Evolutionary conservation across 2,113 vertebrate species (phyloP), one percentile per base, ranked within the genome.

Genomic region (Solea senegalensis): DNA sequence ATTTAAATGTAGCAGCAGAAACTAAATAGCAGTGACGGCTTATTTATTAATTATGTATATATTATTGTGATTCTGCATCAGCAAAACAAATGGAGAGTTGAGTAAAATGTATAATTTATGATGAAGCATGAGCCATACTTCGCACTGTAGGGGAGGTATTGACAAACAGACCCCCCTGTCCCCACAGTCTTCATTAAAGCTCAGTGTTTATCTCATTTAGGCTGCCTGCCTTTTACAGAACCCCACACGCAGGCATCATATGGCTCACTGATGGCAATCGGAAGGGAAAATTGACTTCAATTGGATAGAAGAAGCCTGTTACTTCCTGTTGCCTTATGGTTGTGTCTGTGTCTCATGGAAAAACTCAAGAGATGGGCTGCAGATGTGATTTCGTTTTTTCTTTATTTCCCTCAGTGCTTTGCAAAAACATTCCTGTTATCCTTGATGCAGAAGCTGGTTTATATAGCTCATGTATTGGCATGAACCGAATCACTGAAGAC

Each of bases 251-350:
- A 82, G 64, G 71, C 76, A 67, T 89, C 61, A 48, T 80, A 82
- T 86, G 85, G 86, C 77, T 88, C 80, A 86, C 85, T 91, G 84
- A 89, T 90, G 80, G 60, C 70, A 81, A 78, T 85, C 77, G 86
- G 89, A 91, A 91, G 77, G 72, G 78, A 84, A 91, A 86, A 92
- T 91, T 86, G 79, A 86, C 81, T 67, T 88, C 83, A 90, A 90
- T 92, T 93, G 75, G 84, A 92, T 91, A 92, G 86, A 92, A 86
- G 84, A 66, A 53, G 78, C 72, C 81, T 84, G 86, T 85, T 86
- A 82, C 67, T 92, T 92, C 85, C 90, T 91, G 80, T 84, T 73
- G 81, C 64, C 15, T 79, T 83, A 66, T 72, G 63, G 60, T 77
- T 66, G 57, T 76, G 78, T 87, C 78, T 86, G 78, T 34, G 44